These are phyloP conservation scores for Dendroctonus ponderosae DNA, from an alignment of 1,140 invertebrate species.

Conservation along the genomic window DNA sequence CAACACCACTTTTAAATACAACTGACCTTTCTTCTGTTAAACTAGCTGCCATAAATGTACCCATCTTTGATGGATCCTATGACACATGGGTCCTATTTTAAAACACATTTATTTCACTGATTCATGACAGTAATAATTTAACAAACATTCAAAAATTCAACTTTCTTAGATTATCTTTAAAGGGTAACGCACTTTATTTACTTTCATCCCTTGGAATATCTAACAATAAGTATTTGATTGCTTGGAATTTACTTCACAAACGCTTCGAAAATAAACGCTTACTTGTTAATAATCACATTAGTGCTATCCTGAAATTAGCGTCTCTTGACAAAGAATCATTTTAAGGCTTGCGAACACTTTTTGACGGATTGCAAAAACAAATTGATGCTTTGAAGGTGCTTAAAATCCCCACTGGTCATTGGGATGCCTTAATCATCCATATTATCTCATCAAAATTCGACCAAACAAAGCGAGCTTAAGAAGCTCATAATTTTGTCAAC, in stretches of 20 bases:
- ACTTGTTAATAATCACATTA: background rate
- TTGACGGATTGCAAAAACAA: conserved; percentile 9
- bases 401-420: background rate
- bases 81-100: conserved; percentile 10
- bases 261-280: conserved; percentile 7
- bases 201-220: conserved; percentile 4
- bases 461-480: no score
- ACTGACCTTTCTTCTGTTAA: background rate
- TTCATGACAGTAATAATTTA: conserved; percentile 4
- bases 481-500: background rate
- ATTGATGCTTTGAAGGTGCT: conserved; percentile 1
- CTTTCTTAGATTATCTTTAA: conserved; percentile 17
- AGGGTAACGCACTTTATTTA: background rate
- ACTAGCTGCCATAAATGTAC: conserved; percentile 14
- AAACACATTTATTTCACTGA: conserved; percentile 11
- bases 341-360: background rate
- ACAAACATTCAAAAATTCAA: conserved; percentile 16
- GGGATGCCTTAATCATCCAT: background rate
- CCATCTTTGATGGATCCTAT: conserved; percentile 13
- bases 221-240: background rate
- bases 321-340: background rate
- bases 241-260: conserved; percentile 5
- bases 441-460: no score
- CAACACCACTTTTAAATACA: background rate
- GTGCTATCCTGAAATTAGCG: background rate